A percentile compares a stretch with the other conserved stretches of the same genome.
Evolutionary conservation across 2,797 vertebrate species (phyloP).

Genomic region (Fratercula arctica): DNA sequence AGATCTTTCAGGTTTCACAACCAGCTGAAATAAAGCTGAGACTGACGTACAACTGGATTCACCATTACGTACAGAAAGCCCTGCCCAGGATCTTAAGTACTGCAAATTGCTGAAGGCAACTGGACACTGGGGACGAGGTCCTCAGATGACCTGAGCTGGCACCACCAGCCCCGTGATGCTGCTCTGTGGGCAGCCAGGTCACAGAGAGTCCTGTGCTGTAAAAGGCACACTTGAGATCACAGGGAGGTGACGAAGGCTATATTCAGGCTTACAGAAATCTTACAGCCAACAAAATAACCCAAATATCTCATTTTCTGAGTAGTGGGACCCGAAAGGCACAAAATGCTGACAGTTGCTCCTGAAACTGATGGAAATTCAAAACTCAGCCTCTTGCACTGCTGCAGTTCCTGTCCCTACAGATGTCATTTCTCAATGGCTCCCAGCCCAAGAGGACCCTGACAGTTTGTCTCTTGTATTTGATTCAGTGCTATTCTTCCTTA

Average conservation of each 20-base stretch:
- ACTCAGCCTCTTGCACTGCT: neutral
- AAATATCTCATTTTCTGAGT: neutral
- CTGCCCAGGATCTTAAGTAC: neutral
- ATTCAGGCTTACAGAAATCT: neutral
- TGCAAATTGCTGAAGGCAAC: neutral
- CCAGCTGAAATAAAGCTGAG: neutral
- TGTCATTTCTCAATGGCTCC: neutral
- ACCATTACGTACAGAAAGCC: neutral
- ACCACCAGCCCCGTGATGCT: neutral
- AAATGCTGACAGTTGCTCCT: neutral
- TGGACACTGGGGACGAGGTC: neutral
- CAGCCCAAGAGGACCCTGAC: neutral
- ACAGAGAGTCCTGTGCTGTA: neutral
- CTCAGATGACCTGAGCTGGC: constrained; percentile 2
- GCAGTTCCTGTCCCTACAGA: neutral
- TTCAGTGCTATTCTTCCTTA: neutral
- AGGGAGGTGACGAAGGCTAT: neutral
- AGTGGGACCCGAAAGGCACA: neutral
- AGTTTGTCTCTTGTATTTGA: neutral
- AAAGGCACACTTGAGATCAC: rapidly evolving
- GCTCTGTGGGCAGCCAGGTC: neutral
- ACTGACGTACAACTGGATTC: neutral
- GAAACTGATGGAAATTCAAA: neutral
- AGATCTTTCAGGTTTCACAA: neutral
- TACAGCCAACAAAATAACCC: neutral